Evolutionary conservation across 2,888 invertebrate genomes (phyloP), one percentile per base, ranked within the genome.

Genomic region (Diloba caeruleocephala): DNA sequence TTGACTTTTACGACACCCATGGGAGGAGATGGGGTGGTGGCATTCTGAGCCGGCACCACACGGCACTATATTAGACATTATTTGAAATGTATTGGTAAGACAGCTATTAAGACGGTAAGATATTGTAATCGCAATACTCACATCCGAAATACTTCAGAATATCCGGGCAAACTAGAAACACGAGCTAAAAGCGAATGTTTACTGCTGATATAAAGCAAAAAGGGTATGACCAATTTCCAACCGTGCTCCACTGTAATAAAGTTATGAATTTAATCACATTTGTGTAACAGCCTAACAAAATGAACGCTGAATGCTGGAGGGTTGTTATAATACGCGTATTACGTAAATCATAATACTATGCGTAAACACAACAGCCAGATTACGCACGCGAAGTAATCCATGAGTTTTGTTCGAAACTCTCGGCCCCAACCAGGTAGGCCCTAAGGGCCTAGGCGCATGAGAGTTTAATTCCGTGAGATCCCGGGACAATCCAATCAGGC

Each of bases 401-500:
- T 8, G 46, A 53, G 46, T 46, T 49, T 32, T 38, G 56, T 55
- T 31, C 17, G 13, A 10, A 14, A 8, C 17, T 23, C 17, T 6
- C 13, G 28, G 14, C 34, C 19, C 17, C 10, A 25, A 19, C n/a
- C 9, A 36, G 13, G 9, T 23, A 25, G 6, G 15, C 31, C 43
- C 21, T 36, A 9, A 32, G 31, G 31, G 19, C 21, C 14, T 31
- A 34, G 42, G 25, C 52, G 54, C 41, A 13, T 8, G 46, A 50
- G 50, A 51, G 44, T 67, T 64, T 71, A 75, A 76, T 78, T 64
- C 75, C 63, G 13, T 13, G 34, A 58, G 59, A 63, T 54, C 57
- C 55, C 44, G 55, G 64, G 51, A 58, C 70, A 61, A 67, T 66
- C 75, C 75, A 78, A 78, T 78, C 76, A 71, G 49, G 56, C 43